These are phyloP conservation scores for Hyalella azteca DNA, from an alignment of 2,888 invertebrate genomes.

Conservation along the genomic window DNA sequence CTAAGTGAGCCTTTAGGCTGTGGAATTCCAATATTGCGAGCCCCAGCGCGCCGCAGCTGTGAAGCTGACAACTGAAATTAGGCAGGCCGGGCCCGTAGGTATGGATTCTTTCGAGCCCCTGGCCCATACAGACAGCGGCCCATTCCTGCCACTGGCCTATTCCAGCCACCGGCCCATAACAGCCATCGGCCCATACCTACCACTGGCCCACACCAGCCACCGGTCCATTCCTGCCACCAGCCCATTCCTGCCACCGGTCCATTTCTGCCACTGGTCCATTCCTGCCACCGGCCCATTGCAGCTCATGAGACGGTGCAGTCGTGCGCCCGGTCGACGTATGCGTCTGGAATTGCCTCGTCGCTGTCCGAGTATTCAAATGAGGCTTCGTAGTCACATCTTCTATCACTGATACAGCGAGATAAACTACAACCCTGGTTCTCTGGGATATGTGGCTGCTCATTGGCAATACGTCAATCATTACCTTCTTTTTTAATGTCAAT, in stretches of 20 bases:
- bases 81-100: conserved; percentile 8
- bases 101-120: conserved; percentile 17
- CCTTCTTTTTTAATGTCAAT: no score
- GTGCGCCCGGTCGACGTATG: conserved; percentile 8
- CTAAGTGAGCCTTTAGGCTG: not conserved
- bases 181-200: not conserved
- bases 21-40: conserved; percentile 34
- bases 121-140: not conserved
- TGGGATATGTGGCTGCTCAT: no score
- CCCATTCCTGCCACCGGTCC: conserved; percentile 23
- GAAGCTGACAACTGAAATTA: conserved; percentile 1
- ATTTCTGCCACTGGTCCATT: not conserved
- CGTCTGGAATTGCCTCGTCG: conserved; percentile 15
- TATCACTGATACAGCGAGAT: not conserved
- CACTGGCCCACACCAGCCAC: no score
- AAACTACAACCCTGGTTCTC: not conserved
- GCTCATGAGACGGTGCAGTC: not conserved
- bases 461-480: no score
- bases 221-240: no score
- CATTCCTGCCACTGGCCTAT: no score
- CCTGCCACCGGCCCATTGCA: no score
- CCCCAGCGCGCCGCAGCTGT: conserved; percentile 4
- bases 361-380: conserved; percentile 8
- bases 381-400: not conserved
- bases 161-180: conserved; percentile 25